Evolutionary conservation across 2,113 vertebrate genomes (phyloP), one percentile per base, ranked within the genome.

Genomic region (Varanus salvator): DNA sequence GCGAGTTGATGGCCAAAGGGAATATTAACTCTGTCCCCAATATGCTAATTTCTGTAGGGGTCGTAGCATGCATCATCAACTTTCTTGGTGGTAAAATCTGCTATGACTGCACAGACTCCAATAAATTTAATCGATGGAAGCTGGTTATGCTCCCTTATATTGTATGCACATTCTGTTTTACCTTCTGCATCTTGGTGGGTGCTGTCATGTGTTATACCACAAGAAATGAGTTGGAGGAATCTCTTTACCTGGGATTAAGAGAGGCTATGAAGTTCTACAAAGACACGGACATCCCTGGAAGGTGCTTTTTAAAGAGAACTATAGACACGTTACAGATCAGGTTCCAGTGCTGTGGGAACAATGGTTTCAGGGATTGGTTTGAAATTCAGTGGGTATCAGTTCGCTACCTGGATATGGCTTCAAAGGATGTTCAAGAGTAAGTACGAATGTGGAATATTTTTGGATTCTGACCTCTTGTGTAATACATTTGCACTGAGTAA

Each of bases 41-140:
- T 93, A 97, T 97, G 97, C 96, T 98, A 54, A 98, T 98, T 29
- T 96, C 97, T 0, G 98, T 98, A 57, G 98, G 98, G 38, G 96
- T 97, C 90, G 97, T 98, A 34, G 98, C 98, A 38, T 98, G 98
- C 60, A 97, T 96, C 95, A 98, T 98, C 93, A 98, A 98, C 94
- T 98, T 98, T 75, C 95, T 98, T 89, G 98, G 98, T 8, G 98
- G 98, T 68, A 98, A 98, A 96, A 98, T 98, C 92, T 98, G 98
- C 93, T 98, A 98, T 3, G 98, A 98, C 95, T 98, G 98, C 34
- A 98, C 97, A 80, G 98, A 98, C 90, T 95, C 94, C 60, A 96
- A 96, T 91, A 98, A 98, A 95, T 98, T 98, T 95, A 93, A 97
- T 75, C 97, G 98, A 48, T 98, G 98, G 98, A 98, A 98, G 94